Base-by-base conservation (phyloP, 2,113 vertebrate genomes). In the Macheiramphus alcinus region DNA sequence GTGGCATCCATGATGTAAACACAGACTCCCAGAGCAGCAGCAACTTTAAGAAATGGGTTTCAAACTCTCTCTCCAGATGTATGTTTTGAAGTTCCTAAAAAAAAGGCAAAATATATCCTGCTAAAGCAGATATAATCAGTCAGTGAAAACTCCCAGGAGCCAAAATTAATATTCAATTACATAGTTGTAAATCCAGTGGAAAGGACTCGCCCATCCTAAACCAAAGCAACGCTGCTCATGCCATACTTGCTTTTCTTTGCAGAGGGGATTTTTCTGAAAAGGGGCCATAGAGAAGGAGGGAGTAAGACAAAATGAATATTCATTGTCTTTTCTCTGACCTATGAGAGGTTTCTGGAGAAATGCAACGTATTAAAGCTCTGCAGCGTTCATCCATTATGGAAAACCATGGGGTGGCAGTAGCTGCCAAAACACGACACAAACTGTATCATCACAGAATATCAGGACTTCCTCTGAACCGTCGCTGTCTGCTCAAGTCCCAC, bases 31-130 rank as follows among this genome's bases (percentile, higher is more conserved):
- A 96, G 85, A 87, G 87, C 91, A 82, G 66, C 73, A 88, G 93
- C 52, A 94, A 79, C 84, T 81, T 84, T 87, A 89, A 79, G 84
- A 91, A 95, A 85, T 47, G 75, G 88, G 68, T 97, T 98, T 96
- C 52, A 68, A 97, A 98, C 95, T 94, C 97, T 96, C 95, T 92
- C 92, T 92, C 88, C 82, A 80, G 96, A 88, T 94, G 80, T 43
- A 38, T 1, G 3, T 78, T 91, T 80, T 85, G 23, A 90, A 87
- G 73, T 40, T 94, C 47, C 55, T 20, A n/a, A 7, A 32, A 76
- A 43, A 47, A 13, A 5, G 29, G 26, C 23, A 52, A 66, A 84
- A 63, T 55, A 71, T 38, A 55, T 63, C 80, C 73, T 93, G 80
- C n/a, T 70, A 75, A 71, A 78, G 56, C 21, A 84, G n/a, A 84